These are phyloP conservation scores for Drosophila seclusa DNA, from an alignment of 2,888 invertebrate genomes.

Conservation along the genomic window DNA sequence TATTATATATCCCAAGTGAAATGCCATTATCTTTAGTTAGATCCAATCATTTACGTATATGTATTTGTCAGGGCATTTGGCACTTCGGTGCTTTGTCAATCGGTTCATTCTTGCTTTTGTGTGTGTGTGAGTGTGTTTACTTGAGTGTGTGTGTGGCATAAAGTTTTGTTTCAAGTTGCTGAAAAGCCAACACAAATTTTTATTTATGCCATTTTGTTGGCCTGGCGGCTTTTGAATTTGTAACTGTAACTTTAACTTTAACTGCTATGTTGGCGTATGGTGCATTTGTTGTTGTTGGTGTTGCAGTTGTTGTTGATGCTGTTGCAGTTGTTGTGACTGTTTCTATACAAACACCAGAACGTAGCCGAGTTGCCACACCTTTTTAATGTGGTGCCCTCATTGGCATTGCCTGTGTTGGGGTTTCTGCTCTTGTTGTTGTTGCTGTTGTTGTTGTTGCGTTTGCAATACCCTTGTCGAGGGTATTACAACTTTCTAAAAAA, in stretches of 20 bases:
- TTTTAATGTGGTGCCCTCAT: constrained; percentile 60
- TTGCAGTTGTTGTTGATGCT: constrained; percentile 16
- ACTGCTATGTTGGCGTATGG: constrained; percentile 56
- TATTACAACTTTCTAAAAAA: not conserved
- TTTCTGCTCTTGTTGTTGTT: constrained; percentile 31
- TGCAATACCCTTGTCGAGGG: constrained; percentile 11
- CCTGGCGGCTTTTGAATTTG: constrained; percentile 56
- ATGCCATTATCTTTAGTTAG: not conserved
- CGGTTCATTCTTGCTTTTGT: not conserved
- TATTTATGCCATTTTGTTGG: constrained; percentile 38
- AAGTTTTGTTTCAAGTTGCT: constrained; percentile 55
- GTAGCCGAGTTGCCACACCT: constrained; percentile 67
- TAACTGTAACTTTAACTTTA: constrained; percentile 59
- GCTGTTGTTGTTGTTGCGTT: constrained; percentile 8
- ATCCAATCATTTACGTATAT: not conserved
- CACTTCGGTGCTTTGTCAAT: constrained; percentile 10
- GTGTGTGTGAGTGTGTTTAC: not conserved
- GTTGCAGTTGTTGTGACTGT: constrained; percentile 24
- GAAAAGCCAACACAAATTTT: constrained; percentile 58
- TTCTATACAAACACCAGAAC: constrained; percentile 48
- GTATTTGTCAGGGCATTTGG: constrained; percentile 12
- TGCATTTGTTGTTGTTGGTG: constrained; percentile 34
- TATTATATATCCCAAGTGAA: not conserved
- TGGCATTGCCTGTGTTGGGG: constrained; percentile 47
- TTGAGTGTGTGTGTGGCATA: constrained; percentile 26